Evolutionary conservation across 2,797 vertebrate species (phyloP).

Genomic region (Erethizon dorsatum): DNA sequence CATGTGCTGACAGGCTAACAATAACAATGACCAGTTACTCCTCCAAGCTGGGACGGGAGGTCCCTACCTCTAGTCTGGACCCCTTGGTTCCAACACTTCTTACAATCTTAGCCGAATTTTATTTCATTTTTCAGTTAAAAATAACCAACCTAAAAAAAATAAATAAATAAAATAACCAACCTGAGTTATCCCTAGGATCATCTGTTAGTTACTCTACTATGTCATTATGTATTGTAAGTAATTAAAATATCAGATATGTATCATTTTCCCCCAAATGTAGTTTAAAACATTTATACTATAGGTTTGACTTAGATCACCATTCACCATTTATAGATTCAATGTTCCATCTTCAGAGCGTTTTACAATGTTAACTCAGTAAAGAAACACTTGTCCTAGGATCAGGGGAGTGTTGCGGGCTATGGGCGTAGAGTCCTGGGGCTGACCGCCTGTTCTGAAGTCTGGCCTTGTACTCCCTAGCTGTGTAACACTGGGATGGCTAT

Average conservation of each 20-base stretch:
- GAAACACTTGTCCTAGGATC: background rate
- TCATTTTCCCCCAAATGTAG: background rate
- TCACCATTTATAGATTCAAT: background rate
- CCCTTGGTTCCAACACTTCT: background rate
- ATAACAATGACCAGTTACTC: background rate
- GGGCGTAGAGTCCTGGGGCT: background rate
- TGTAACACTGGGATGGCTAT: background rate
- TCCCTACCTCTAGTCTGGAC: background rate
- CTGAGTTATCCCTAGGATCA: background rate
- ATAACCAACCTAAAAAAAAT: background rate
- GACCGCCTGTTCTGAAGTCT: background rate
- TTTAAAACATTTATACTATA: slow-evolving; percentile 26
- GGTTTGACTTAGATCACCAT: slow-evolving; percentile 23
- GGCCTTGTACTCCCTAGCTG: background rate
- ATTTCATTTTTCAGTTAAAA: slow-evolving; percentile 58
- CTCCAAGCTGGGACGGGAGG: background rate
- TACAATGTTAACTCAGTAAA: background rate
- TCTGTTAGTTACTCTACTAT: background rate
- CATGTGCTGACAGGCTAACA: background rate
- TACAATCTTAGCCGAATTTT: slow-evolving; percentile 28
- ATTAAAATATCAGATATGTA: slow-evolving; percentile 36
- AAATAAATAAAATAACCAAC: slow-evolving; percentile 11
- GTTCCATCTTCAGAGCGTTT: background rate
- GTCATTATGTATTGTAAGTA: slow-evolving; percentile 49
- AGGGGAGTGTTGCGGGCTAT: background rate